Conservation (phyloP, 2,797 vertebrate genomes). For the Sandelia bainsii region DNA sequence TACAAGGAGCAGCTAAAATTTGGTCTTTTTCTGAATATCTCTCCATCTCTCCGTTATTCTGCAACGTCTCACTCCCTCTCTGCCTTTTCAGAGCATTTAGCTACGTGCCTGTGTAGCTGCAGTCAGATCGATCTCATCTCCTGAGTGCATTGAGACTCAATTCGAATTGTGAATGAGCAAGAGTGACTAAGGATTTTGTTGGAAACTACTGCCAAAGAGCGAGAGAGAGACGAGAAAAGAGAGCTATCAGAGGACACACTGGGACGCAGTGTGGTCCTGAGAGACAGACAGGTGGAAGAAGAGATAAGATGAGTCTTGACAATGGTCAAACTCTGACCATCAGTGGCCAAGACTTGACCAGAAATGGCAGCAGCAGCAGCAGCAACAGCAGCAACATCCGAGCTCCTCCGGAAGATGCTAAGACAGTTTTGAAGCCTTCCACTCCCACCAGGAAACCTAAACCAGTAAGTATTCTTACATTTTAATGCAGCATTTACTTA, state of each 20-base stretch:
- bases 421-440: slow-evolving; percentile 69
- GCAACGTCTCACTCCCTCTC: slow-evolving; percentile 21
- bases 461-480: slow-evolving; percentile 83
- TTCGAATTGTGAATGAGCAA: slow-evolving; percentile 25
- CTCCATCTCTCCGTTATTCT: slow-evolving; percentile 11
- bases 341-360: slow-evolving; percentile 54
- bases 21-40: slow-evolving; percentile 17
- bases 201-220: slow-evolving; percentile 37
- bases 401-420: slow-evolving; percentile 58
- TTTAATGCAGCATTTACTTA: background rate
- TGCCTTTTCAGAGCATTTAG: slow-evolving; percentile 9
- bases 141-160: slow-evolving; percentile 40
- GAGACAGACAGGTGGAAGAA: slow-evolving; percentile 12
- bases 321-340: slow-evolving; percentile 54
- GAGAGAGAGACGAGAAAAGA: background rate
- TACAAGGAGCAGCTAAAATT: slow-evolving; percentile 11
- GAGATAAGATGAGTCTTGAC: slow-evolving; percentile 65
- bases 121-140: slow-evolving; percentile 34
- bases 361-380: slow-evolving; percentile 43
- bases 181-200: slow-evolving; percentile 51
- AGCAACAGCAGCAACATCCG: slow-evolving; percentile 11
- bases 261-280: slow-evolving; percentile 45
- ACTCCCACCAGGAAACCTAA: slow-evolving; percentile 89
- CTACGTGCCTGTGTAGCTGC: slow-evolving; percentile 36
- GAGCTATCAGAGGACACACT: slow-evolving; percentile 26